Evolutionary conservation across 2,888 invertebrate genomes (phyloP).

Genomic region (Ormyrus nitidulus): DNA sequence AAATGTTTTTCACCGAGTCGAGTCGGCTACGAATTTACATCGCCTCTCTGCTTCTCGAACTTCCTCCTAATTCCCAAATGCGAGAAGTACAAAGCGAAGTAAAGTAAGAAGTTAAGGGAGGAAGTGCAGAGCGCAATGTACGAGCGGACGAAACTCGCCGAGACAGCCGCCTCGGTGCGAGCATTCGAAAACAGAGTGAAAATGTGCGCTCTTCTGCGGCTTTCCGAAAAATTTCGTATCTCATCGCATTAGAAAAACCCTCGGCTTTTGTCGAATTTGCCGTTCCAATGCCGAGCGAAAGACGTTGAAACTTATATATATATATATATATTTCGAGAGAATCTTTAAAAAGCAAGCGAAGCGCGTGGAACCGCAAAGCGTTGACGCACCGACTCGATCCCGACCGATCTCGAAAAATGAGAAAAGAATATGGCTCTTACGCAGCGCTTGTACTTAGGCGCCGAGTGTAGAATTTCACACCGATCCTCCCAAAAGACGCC

Average conservation of each 20-base stretch:
- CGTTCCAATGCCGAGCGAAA: no score
- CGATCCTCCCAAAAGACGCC: constrained; percentile 58
- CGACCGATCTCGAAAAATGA: no score
- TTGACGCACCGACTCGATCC: no score
- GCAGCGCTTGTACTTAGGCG: constrained; percentile 26
- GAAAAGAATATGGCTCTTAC: not conserved
- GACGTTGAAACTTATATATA: no score
- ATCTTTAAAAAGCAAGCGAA: no score
- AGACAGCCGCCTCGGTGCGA: no score
- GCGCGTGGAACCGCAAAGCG: no score
- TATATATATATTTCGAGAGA: no score
- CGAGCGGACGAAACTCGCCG: not conserved
- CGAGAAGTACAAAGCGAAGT: constrained; percentile 12
- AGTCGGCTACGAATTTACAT: constrained; percentile 25
- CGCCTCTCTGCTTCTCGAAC: not conserved
- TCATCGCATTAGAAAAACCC: not conserved
- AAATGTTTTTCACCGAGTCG: constrained; percentile 15
- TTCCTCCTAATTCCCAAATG: not conserved
- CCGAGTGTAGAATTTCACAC: constrained; percentile 56
- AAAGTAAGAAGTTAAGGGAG: constrained; percentile 10
- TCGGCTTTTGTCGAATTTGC: not conserved
- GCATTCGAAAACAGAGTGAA: not conserved
- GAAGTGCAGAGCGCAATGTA: not conserved
- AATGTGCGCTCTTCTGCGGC: no score
- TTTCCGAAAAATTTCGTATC: not conserved